phyloP scores from a whole-genome alignment of 2,113 vertebrate genomes.

The Craseonycteris thonglongyai region DNA sequence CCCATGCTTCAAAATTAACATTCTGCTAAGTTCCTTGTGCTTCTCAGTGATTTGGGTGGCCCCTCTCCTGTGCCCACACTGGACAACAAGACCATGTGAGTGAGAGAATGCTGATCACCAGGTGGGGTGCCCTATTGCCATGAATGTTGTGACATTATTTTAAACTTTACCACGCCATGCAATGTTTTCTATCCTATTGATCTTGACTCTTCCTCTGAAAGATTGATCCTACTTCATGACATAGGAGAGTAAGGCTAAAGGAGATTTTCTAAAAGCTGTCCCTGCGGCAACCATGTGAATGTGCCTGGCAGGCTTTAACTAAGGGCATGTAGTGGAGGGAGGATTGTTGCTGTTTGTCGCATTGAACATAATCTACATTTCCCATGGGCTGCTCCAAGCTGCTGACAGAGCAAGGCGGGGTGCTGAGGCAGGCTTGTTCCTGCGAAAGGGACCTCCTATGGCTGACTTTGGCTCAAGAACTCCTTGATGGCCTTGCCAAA shows the following conservation, averaged over 20 bases:
- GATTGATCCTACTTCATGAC: neutral
- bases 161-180: rapidly evolving
- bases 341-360: rapidly evolving
- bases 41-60: neutral
- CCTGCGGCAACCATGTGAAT: neutral
- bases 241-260: neutral
- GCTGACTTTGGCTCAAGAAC: neutral
- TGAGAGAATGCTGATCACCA: rapidly evolving
- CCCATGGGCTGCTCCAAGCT: no score
- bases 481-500: neutral
- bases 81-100: neutral
- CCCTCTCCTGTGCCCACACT: no score
- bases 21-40: neutral
- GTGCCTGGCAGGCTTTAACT: neutral
- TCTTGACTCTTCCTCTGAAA: neutral
- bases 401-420: neutral
- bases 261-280: neutral
- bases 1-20: neutral
- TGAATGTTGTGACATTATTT: neutral
- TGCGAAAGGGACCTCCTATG: neutral
- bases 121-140: rapidly evolving
- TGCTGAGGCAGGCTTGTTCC: neutral
- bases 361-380: rapidly evolving
- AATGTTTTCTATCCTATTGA: neutral
- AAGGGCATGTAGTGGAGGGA: rapidly evolving